A percentile compares a stretch with the other conserved stretches of the same genome.
phyloP scores from a whole-genome alignment of 2,888 invertebrate species.

The Scaptomyza parva region DNA sequence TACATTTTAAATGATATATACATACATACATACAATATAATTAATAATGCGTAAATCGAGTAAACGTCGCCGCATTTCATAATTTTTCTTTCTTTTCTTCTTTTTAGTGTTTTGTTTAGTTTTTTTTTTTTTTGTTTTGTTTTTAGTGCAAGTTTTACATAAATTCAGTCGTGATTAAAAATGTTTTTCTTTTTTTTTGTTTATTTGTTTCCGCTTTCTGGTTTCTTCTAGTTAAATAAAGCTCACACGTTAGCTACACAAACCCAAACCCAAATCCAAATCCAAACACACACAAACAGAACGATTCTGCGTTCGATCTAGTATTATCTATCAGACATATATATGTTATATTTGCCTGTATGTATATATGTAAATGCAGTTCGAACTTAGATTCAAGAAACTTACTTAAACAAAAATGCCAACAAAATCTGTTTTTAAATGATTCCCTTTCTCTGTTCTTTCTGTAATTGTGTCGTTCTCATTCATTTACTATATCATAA shows the following conservation, averaged over 20 bases:
- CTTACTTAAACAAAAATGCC: conserved; percentile 32
- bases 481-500: too few relatives aligned
- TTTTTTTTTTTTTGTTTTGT: conserved; percentile 10
- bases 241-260: conserved; percentile 69
- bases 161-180: conserved; percentile 78
- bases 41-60: conserved; percentile 49
- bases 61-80: conserved; percentile 26
- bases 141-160: conserved; percentile 71
- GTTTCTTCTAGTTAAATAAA: conserved; percentile 58
- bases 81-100: conserved; percentile 17
- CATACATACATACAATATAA: conserved; percentile 31
- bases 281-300: conserved; percentile 10
- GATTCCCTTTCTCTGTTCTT: not conserved
- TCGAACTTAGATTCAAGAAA: conserved; percentile 58
- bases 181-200: conserved; percentile 42
- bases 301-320: conserved; percentile 30
- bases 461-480: not conserved
- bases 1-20: conserved; percentile 73
- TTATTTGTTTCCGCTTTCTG: conserved; percentile 20
- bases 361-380: conserved; percentile 61
- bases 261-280: too few relatives aligned
- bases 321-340: conserved; percentile 7
- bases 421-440: not conserved
- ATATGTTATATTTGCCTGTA: conserved; percentile 12
- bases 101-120: too few relatives aligned